Conservation (phyloP, 2,113 vertebrate species). For the Ondatra zibethicus region DNA sequence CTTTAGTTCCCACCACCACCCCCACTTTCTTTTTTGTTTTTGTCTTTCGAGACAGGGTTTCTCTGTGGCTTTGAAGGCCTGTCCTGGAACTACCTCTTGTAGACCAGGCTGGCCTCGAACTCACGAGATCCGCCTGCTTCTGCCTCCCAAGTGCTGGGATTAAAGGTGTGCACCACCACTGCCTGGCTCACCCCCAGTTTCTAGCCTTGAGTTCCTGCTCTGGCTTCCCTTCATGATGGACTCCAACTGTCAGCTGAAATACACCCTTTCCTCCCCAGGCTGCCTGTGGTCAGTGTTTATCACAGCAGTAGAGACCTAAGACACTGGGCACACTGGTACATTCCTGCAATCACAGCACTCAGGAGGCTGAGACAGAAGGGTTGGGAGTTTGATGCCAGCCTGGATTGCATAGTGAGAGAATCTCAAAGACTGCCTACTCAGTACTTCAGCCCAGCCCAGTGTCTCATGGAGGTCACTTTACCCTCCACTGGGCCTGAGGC, state of each 20-base stretch:
- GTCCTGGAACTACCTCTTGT: no score
- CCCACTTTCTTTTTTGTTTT: not conserved
- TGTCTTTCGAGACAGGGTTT: no score
- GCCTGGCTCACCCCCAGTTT: not conserved
- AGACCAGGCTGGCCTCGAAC: no score
- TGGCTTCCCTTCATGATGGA: not conserved
- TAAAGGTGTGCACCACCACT: no score
- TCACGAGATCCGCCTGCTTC: no score
- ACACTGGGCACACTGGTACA: not conserved
- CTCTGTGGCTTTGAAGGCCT: no score
- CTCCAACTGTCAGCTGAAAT: not conserved
- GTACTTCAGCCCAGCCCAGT: not conserved
- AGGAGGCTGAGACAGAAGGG: not conserved
- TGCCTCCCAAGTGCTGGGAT: no score
- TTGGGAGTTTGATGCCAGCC: not conserved
- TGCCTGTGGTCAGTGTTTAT: not conserved
- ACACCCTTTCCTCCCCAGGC: not conserved
- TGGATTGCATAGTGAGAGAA: not conserved
- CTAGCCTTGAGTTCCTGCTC: not conserved
- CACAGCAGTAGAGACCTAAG: not conserved
- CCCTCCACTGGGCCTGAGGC: not conserved
- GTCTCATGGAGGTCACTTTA: not conserved
- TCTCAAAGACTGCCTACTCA: not conserved
- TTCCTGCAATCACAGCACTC: not conserved
- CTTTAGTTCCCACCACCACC: not conserved